These are phyloP conservation scores for Drosophila pachea DNA, from an alignment of 1,140 invertebrate species.

Conservation along the genomic window DNA sequence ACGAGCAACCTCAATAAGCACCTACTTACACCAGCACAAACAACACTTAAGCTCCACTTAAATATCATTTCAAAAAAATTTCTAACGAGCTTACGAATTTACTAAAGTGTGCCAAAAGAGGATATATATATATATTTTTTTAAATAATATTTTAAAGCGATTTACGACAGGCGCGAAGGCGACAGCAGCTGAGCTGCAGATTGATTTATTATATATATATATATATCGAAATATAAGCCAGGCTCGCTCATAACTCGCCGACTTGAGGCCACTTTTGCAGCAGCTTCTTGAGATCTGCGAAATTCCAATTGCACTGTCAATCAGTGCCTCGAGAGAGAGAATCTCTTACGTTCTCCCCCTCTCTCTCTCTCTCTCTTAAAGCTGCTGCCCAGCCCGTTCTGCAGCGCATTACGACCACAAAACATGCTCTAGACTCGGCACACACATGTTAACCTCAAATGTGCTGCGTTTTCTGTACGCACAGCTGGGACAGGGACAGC, in stretches of 20 bases:
- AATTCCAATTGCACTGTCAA: constrained; percentile 44
- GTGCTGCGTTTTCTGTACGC: constrained; percentile 38
- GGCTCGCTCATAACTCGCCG: too few relatives aligned
- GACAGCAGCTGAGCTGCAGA: too few relatives aligned
- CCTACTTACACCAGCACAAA: too few relatives aligned
- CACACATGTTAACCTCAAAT: constrained; percentile 39
- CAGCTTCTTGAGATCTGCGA: background rate
- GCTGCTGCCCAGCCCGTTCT: too few relatives aligned
- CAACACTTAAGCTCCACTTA: background rate
- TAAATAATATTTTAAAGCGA: too few relatives aligned
- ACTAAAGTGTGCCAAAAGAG: too few relatives aligned
- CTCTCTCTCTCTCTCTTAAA: background rate
- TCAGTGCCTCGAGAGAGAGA: constrained; percentile 21
- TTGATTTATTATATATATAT: too few relatives aligned
- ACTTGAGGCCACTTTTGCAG: background rate
- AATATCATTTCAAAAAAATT: background rate
- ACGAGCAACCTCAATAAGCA: too few relatives aligned
- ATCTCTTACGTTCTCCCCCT: constrained; percentile 5
- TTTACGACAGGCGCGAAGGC: too few relatives aligned
- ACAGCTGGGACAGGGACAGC: constrained; percentile 52
- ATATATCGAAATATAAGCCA: too few relatives aligned
- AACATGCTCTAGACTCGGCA: constrained; percentile 1
- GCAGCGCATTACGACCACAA: constrained; percentile 2
- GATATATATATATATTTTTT: too few relatives aligned
- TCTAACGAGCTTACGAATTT: too few relatives aligned